Conservation (phyloP, 2,797 vertebrate genomes). For the Phrynocephalus vlangalii region DNA sequence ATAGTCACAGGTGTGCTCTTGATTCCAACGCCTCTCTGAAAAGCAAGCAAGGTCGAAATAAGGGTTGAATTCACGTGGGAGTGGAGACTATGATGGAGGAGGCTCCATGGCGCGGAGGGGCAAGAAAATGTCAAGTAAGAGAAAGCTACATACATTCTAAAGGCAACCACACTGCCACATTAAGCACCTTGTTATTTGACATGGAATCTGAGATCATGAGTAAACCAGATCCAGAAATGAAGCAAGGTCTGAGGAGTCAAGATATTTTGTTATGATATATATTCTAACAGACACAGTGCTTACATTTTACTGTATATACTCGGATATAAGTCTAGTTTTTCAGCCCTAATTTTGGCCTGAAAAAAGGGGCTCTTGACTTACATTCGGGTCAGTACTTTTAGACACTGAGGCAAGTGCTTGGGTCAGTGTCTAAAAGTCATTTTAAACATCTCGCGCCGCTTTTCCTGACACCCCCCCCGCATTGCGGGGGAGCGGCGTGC, state of each 20-base stretch:
- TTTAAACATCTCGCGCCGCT: no score
- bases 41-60: constrained; percentile 33
- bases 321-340: no score
- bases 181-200: neutral
- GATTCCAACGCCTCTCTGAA: constrained; percentile 96
- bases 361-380: no score
- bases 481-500: no score
- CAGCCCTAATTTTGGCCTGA: no score
- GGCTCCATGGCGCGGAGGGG: neutral
- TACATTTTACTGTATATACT: neutral
- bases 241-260: neutral
- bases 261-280: neutral
- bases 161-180: neutral
- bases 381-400: no score
- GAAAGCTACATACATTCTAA: neutral
- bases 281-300: no score
- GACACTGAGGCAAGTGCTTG: no score
- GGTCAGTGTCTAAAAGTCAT: no score
- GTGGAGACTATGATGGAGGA: neutral
- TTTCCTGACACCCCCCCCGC: no score
- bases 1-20: constrained; percentile 98
- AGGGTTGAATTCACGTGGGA: neutral
- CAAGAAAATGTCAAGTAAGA: neutral
- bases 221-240: neutral
- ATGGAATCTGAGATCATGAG: neutral